Percentiles rank a stretch among this genome's conserved stretches.
Evolutionary conservation across 1,140 invertebrate genomes (phyloP).

Genomic region (Diuraphis noxia): DNA sequence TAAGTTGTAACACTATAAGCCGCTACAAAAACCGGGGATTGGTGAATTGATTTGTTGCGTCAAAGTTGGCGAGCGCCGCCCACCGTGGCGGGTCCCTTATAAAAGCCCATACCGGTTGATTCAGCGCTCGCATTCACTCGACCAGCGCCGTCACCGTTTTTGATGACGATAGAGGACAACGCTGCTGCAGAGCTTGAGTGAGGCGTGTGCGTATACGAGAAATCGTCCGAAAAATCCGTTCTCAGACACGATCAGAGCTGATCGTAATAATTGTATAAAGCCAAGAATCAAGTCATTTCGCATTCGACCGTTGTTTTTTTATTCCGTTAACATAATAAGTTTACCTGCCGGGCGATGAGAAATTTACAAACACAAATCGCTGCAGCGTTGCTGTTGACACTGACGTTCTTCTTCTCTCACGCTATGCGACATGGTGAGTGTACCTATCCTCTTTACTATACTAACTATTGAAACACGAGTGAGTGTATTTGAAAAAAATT

Average conservation of each 20-base stretch:
- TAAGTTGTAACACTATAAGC: no score
- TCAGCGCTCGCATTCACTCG: not conserved
- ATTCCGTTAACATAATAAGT: not conserved
- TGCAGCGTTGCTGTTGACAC: slow-evolving; percentile 24
- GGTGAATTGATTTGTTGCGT: slow-evolving; percentile 34
- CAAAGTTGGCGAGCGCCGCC: slow-evolving; percentile 22
- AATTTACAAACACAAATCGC: slow-evolving; percentile 22
- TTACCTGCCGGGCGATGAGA: not conserved
- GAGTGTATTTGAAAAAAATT: not conserved
- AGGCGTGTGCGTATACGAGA: not conserved
- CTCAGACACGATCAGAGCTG: no score
- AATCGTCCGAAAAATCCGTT: not conserved
- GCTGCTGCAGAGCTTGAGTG: not conserved
- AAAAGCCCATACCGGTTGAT: slow-evolving; percentile 32
- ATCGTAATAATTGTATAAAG: not conserved
- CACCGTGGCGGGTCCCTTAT: not conserved
- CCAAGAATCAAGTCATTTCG: not conserved
- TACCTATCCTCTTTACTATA: not conserved
- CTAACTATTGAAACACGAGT: no score
- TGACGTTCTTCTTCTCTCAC: slow-evolving; percentile 19
- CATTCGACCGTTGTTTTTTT: not conserved
- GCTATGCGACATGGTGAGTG: not conserved
- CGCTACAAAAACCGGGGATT: not conserved
- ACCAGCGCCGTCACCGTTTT: not conserved
- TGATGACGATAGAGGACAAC: not conserved